Conservation (phyloP, 2,113 vertebrate species). For the Mesembrinibis cayennensis region DNA sequence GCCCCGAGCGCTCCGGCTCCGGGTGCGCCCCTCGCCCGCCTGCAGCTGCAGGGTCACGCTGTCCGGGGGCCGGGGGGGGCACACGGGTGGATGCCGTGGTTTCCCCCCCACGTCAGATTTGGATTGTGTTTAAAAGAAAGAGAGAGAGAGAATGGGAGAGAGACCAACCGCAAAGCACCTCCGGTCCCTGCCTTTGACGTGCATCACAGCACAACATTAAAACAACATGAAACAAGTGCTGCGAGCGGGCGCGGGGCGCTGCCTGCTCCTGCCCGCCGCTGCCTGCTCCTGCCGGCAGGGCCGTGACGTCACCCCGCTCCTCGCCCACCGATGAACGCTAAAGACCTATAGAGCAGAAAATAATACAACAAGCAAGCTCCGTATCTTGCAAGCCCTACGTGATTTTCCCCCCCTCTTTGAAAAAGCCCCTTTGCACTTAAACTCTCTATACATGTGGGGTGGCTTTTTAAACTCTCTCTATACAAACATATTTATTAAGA, state of each 20-base stretch:
- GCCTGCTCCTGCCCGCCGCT: conserved; percentile 70
- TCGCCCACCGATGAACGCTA: conserved; percentile 90
- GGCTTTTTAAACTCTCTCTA: conserved; percentile 72
- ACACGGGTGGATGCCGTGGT: background rate
- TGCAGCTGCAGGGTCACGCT: background rate
- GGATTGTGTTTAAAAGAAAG: background rate
- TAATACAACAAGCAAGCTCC: conserved; percentile 88
- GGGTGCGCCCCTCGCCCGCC: background rate
- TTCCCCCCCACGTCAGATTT: background rate
- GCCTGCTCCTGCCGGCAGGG: conserved; percentile 81
- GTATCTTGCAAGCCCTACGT: conserved; percentile 83
- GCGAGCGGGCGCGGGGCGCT: conserved; percentile 63
- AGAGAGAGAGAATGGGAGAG: background rate
- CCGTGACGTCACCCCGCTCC: conserved; percentile 94
- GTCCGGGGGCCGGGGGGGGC: background rate
- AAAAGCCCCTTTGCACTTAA: conserved; percentile 81
- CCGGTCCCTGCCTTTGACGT: conserved; percentile 39
- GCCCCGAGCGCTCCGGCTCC: background rate
- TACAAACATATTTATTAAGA: conserved; percentile 65
- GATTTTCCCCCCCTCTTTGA: conserved; percentile 39
- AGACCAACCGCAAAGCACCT: background rate
- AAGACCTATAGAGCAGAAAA: conserved; percentile 91
- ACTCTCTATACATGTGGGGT: conserved; percentile 70
- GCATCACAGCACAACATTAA: conserved; percentile 33
- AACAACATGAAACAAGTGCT: conserved; percentile 55